Evolutionary conservation across 2,113 vertebrate species (phyloP).

Genomic region (Malurus melanocephalus): DNA sequence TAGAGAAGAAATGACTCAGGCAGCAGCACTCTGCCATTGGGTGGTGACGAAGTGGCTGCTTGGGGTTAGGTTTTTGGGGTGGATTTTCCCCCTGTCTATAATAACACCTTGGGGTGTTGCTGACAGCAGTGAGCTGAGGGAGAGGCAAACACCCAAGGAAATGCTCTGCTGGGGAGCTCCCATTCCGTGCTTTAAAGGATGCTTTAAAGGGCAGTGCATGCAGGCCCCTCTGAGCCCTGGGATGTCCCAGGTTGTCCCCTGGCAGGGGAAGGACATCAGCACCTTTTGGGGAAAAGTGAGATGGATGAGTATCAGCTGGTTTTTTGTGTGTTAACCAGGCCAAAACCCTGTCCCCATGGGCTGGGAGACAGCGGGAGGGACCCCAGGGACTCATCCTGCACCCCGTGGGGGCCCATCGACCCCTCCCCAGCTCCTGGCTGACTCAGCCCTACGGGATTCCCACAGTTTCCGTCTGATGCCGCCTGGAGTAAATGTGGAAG

Average conservation of each 20-base stretch:
- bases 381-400: neutral
- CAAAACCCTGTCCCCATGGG: neutral
- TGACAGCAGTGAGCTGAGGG: neutral
- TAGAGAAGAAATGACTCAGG: neutral
- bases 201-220: neutral
- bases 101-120: neutral
- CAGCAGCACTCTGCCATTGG: neutral
- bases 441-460: constrained; percentile 43
- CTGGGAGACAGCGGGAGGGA: neutral
- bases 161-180: neutral
- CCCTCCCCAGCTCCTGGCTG: neutral
- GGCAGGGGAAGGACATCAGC: neutral
- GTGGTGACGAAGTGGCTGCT: neutral
- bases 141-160: neutral
- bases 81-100: neutral
- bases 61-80: constrained; percentile 1
- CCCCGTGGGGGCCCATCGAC: neutral
- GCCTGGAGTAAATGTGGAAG: constrained; percentile 36
- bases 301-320: neutral
- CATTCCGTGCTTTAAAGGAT: fast-evolving
- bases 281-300: neutral
- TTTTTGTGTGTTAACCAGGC: neutral
- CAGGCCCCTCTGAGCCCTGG: neutral
- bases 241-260: neutral
- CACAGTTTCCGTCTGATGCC: constrained; percentile 45